Evolutionary conservation across 2,797 vertebrate species (phyloP).

Genomic region (Acestrorhynchus altus): DNA sequence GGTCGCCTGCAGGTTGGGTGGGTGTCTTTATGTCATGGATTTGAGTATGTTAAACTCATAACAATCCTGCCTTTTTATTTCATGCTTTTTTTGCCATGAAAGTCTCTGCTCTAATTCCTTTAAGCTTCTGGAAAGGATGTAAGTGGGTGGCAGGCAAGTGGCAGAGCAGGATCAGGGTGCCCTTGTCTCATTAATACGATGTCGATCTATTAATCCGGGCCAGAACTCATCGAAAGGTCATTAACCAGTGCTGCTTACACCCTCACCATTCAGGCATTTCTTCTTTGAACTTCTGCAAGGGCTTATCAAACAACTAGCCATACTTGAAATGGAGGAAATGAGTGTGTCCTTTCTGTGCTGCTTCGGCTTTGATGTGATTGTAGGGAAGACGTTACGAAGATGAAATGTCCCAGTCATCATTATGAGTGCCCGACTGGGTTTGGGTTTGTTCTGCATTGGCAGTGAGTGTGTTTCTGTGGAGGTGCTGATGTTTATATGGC

Average conservation of each 20-base stretch:
- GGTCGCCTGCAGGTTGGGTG: background rate
- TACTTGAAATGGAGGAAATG: background rate
- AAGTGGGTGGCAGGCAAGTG: conserved; percentile 8
- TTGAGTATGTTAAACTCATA: conserved; percentile 7
- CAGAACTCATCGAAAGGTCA: conserved; percentile 8
- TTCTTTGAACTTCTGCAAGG: conserved; percentile 11
- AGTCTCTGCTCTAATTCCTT: conserved; percentile 20
- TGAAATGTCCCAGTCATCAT: background rate
- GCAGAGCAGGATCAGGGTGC: background rate
- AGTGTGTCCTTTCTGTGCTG: background rate
- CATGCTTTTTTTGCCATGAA: conserved; percentile 17
- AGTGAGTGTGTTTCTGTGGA: background rate
- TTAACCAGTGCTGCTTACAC: background rate
- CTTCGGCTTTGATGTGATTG: background rate
- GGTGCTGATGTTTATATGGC: background rate
- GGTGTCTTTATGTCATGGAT: conserved; percentile 16
- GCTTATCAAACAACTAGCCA: background rate
- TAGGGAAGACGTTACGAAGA: background rate
- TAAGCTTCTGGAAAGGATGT: conserved; percentile 17
- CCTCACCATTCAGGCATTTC: background rate
- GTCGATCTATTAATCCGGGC: conserved; percentile 52
- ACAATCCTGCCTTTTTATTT: conserved; percentile 15
- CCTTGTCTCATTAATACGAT: conserved; percentile 50
- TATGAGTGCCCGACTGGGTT: background rate
- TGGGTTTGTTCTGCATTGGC: background rate